Base-by-base conservation (phyloP, 1,140 invertebrate species). In the Drosophila baimaii region DNA sequence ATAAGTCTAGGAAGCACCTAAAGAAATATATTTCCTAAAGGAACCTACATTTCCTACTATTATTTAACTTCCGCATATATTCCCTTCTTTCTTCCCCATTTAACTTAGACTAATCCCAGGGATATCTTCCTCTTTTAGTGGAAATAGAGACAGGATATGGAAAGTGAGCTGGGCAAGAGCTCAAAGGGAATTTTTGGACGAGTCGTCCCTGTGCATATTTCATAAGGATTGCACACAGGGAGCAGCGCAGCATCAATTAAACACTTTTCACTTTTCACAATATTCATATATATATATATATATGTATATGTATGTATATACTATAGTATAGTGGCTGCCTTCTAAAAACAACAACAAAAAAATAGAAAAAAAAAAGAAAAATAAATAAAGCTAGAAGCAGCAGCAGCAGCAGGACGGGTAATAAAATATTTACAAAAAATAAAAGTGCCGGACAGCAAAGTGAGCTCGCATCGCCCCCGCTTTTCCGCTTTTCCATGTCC, bases 221-320 rank as follows among this genome's bases (percentile, higher is more conserved):
- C 43, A 79, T 82, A 54, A 39, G 33, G 23, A n/a, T 35, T 61
- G 49, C 49, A 44, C 35, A 51, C 37, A 10, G 49, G 61, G 47
- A 52, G 59, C 43, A 64, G 55, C 12, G 31, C 19, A 61, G 57
- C 81, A 84, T 71, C 81, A 83, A 84, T 83, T 84, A 80, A 84
- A 80, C 71, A 77, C 81, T 65, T 66, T 58, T 57, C 44, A 29
- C 25, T 31, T 31, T 35, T 23, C 13, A 54, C 19, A 54, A 33
- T 21, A 33, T 33, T 15, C 13, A 49, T 7, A 17, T 31, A 21
- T 25, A 52, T 31, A 27, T 49, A 47, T n/a, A n/a, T n/a, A n/a
- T n/a, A n/a, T n/a, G n/a, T n/a, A 33, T 21, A 33, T 33, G 15
- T 19, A 49, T 7, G 12, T 31, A 21, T 25, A 52, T 31, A 27